These are phyloP conservation scores for Pammene aurita DNA, from an alignment of 2,888 invertebrate species.

Conservation along the genomic window DNA sequence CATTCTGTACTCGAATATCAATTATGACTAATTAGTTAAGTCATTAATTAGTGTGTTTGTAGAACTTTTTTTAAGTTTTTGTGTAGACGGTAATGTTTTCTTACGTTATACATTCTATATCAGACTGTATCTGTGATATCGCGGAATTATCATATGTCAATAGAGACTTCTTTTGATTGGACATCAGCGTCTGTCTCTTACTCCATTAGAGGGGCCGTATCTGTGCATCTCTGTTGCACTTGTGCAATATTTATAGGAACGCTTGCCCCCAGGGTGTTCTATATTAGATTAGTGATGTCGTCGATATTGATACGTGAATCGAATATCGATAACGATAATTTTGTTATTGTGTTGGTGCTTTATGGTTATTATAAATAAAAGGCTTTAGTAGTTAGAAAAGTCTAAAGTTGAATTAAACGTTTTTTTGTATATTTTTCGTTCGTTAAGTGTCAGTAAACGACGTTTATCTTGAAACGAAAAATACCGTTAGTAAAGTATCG, in stretches of 20 bases:
- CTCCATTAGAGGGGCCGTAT: conserved; percentile 50
- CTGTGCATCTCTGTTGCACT: conserved; percentile 57
- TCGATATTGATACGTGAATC: conserved; percentile 34
- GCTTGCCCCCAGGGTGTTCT: conserved; percentile 71
- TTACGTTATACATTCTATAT: conserved; percentile 18
- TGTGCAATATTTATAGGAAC: conserved; percentile 68
- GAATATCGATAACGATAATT: conserved; percentile 37
- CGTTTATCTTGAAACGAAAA: too few relatives aligned
- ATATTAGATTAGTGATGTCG: conserved; percentile 65
- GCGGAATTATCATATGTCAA: conserved; percentile 41
- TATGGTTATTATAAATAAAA: neutral
- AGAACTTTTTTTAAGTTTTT: neutral
- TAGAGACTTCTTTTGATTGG: conserved; percentile 50
- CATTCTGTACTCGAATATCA: conserved; percentile 11
- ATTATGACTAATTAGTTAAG: conserved; percentile 29
- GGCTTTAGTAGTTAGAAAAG: neutral
- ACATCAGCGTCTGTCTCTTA: conserved; percentile 57
- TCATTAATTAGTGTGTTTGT: conserved; percentile 25
- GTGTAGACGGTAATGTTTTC: neutral
- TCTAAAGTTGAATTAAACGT: neutral
- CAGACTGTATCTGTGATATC: conserved; percentile 24
- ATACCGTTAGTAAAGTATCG: too few relatives aligned
- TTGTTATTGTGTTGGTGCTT: conserved; percentile 35
- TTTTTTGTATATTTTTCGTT: too few relatives aligned
- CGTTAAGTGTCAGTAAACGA: too few relatives aligned